phyloP scores from a whole-genome alignment of 2,888 invertebrate species.

The Noctua janthina region DNA sequence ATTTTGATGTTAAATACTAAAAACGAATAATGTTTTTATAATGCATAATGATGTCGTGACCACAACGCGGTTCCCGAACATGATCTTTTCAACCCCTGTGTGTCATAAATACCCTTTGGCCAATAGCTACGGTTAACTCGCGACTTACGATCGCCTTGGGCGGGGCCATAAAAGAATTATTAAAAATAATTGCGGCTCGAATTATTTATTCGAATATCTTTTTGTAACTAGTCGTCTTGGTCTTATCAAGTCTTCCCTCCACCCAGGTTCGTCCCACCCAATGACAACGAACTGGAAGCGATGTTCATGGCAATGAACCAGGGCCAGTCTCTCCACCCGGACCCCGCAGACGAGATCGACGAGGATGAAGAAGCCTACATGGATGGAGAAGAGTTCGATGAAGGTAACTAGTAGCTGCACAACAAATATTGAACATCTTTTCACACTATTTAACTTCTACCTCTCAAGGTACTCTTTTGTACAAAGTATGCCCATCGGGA shows the following conservation, averaged over 20 bases:
- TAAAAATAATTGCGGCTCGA: too few species aligned
- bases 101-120: not conserved
- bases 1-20: too few species aligned
- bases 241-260: not conserved
- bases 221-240: not conserved
- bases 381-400: slow-evolving; percentile 86
- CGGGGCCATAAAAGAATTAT: not conserved
- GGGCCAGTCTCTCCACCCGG: slow-evolving; percentile 94
- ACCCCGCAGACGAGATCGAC: slow-evolving; percentile 91
- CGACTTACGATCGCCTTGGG: not conserved
- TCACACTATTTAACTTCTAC: too few species aligned
- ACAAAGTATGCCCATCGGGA: too few species aligned
- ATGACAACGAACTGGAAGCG: slow-evolving; percentile 91
- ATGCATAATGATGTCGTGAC: too few species aligned
- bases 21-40: too few species aligned
- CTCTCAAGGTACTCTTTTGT: too few species aligned
- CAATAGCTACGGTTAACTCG: not conserved
- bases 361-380: slow-evolving; percentile 83
- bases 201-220: too few species aligned
- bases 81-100: too few species aligned
- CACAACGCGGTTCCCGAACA: too few species aligned
- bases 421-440: not conserved
- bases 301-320: slow-evolving; percentile 94
- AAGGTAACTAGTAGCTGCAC: slow-evolving; percentile 70
- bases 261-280: slow-evolving; percentile 91